Conservation (phyloP, 2,888 invertebrate genomes). For the Taenaris catops region DNA sequence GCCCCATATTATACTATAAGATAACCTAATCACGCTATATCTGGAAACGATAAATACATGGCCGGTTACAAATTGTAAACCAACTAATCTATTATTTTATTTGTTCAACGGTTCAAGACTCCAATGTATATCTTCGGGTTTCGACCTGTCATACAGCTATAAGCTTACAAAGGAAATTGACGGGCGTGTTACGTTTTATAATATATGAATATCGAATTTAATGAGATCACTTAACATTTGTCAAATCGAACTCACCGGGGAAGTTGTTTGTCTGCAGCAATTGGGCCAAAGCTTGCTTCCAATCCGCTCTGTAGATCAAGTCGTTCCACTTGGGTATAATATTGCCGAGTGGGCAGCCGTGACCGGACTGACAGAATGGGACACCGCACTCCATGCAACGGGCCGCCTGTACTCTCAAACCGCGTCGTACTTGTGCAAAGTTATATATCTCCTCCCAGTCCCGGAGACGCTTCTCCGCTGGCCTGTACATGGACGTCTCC, state of each 20-base stretch:
- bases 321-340: constrained; percentile 99
- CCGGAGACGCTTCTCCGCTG: constrained; percentile 89
- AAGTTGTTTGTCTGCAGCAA: constrained; percentile 99
- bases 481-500: constrained; percentile 92
- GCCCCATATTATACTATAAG: too few relatives aligned
- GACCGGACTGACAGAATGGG: constrained; percentile 90
- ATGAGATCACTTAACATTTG: too few relatives aligned
- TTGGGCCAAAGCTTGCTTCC: constrained; percentile 96
- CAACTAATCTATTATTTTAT: too few relatives aligned
- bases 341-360: constrained; percentile 98
- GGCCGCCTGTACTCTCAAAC: constrained; percentile 94
- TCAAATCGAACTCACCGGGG: constrained; percentile 91
- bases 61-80: too few relatives aligned
- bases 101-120: too few relatives aligned
- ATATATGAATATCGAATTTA: too few relatives aligned
- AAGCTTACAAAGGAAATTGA: too few relatives aligned
- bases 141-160: too few relatives aligned
- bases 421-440: constrained; percentile 90
- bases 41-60: too few relatives aligned
- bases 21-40: too few relatives aligned
- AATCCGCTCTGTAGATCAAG: constrained; percentile 95
- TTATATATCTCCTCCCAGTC: constrained; percentile 99
- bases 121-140: too few relatives aligned
- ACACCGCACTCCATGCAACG: constrained; percentile 99
- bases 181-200: too few relatives aligned